These are phyloP conservation scores for Azemiops feae DNA, from an alignment of 2,113 vertebrate genomes.

Conservation along the genomic window DNA sequence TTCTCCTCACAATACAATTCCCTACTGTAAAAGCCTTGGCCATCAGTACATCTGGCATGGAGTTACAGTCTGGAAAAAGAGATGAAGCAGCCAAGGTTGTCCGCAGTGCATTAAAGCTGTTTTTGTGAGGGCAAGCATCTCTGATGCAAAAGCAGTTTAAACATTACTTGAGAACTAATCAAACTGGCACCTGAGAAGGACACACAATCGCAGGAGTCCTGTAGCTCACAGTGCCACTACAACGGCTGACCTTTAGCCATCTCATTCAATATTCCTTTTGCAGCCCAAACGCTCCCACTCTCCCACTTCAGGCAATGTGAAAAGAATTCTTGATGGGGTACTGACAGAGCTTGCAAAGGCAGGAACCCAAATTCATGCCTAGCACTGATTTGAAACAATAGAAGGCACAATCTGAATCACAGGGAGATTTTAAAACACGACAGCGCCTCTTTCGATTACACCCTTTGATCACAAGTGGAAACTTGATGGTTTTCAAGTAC, in stretches of 20 bases:
- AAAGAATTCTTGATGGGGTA: constrained; percentile 24
- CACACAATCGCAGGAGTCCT: constrained; percentile 1
- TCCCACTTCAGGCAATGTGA: not conserved
- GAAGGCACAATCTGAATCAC: constrained; percentile 4
- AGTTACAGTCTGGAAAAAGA: constrained; percentile 21
- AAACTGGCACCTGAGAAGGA: constrained; percentile 12
- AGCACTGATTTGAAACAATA: constrained; percentile 25
- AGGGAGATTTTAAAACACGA: constrained; percentile 7
- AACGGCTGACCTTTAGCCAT: constrained; percentile 7
- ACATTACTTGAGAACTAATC: constrained; percentile 16
- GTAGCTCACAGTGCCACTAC: constrained; percentile 10
- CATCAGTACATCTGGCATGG: constrained; percentile 23
- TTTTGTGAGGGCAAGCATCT: constrained; percentile 12
- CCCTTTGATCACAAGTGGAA: constrained; percentile 4
- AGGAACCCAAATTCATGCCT: constrained; percentile 14
- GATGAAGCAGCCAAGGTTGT: constrained; percentile 6
- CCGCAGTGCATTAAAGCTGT: not conserved
- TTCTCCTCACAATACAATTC: not conserved
- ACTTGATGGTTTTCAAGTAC: constrained; percentile 1
- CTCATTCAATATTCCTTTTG: constrained; percentile 11
- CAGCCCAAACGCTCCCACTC: constrained; percentile 18
- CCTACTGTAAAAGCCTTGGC: constrained; percentile 13
- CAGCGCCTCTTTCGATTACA: not conserved
- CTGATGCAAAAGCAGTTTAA: constrained; percentile 18
- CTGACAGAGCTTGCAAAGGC: not conserved